Evolutionary conservation across 2,888 invertebrate species (phyloP).

Genomic region (Phytoseiulus persimilis): DNA sequence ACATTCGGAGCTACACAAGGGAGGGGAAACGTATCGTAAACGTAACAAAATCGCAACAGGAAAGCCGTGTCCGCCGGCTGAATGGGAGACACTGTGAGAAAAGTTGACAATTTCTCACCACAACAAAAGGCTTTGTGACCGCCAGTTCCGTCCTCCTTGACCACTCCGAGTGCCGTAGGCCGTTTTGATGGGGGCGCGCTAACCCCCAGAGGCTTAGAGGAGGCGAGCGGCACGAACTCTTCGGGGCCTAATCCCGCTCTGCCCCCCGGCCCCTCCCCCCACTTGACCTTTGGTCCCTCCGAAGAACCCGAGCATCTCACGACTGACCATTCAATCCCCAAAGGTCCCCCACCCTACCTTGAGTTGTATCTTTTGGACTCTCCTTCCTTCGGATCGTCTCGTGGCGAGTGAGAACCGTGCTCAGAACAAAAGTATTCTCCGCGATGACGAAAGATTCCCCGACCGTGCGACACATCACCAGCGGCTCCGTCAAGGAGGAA

Average conservation of each 20-base stretch:
- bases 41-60: not conserved
- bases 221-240: not conserved
- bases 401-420: too few species aligned
- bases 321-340: too few species aligned
- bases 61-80: not conserved
- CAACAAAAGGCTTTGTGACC: not conserved
- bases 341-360: too few species aligned
- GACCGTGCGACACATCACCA: not conserved
- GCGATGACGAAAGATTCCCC: not conserved
- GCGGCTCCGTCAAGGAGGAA: not conserved
- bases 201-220: not conserved
- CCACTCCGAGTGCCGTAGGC: not conserved
- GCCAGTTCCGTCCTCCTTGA: not conserved
- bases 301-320: not conserved
- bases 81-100: not conserved
- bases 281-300: not conserved
- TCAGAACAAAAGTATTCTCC: too few species aligned
- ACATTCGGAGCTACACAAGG: not conserved
- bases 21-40: not conserved
- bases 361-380: too few species aligned
- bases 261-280: not conserved
- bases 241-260: not conserved
- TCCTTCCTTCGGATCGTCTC: too few species aligned
- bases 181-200: not conserved
- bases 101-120: not conserved